A percentile compares a stretch with the other conserved stretches of the same genome.
These are phyloP conservation scores for Geotrupes spiniger DNA, from an alignment of 2,888 invertebrate genomes.

Conservation along the genomic window DNA sequence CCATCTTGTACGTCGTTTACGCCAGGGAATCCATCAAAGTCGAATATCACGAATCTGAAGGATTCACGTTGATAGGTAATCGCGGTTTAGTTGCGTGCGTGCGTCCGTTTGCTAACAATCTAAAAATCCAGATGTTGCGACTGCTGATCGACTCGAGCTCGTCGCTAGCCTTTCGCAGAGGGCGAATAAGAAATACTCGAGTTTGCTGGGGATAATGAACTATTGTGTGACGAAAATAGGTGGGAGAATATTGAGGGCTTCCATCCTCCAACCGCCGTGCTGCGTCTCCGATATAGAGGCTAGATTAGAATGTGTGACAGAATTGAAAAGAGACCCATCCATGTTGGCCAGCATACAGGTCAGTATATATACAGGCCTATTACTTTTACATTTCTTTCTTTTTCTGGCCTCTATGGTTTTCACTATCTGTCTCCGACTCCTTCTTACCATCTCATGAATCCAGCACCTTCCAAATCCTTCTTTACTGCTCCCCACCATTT, in stretches of 20 bases:
- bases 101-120: not conserved
- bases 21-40: constrained; percentile 74
- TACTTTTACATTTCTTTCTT: not conserved
- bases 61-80: constrained; percentile 79
- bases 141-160: constrained; percentile 73
- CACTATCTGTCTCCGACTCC: no score
- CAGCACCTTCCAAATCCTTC: no score
- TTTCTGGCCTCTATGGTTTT: no score
- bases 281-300: constrained; percentile 63
- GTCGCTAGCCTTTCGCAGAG: constrained; percentile 55
- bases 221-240: constrained; percentile 73
- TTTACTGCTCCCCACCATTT: no score
- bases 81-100: constrained; percentile 9
- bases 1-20: constrained; percentile 71
- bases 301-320: constrained; percentile 72
- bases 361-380: constrained; percentile 12
- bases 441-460: no score
- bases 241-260: constrained; percentile 71
- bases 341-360: constrained; percentile 65
- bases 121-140: constrained; percentile 68
- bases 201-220: constrained; percentile 66
- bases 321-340: constrained; percentile 67
- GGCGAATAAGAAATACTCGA: constrained; percentile 50
- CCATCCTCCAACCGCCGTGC: constrained; percentile 77
- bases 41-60: constrained; percentile 77